Percentiles rank a stretch among this genome's conserved stretches.
Conservation (phyloP, 1,140 invertebrate genomes). For the Drosophila triauraria region DNA sequence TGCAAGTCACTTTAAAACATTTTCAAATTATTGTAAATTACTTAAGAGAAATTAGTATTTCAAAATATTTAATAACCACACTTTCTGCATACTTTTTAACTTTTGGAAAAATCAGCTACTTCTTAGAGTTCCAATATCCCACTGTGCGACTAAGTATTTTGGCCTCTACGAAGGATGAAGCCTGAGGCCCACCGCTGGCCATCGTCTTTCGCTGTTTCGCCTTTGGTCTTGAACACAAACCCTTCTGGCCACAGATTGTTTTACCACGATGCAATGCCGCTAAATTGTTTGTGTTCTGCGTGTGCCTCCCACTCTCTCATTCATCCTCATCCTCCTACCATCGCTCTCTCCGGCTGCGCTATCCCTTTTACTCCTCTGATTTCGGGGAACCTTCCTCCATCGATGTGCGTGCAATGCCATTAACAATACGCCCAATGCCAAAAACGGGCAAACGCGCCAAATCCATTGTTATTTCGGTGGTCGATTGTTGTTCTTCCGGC, state of each 20-base stretch:
- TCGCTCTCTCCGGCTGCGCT: background rate
- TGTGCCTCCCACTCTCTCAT: constrained; percentile 14
- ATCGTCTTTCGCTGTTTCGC: background rate
- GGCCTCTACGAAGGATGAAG: background rate
- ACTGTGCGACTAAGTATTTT: background rate
- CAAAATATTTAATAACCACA: no score
- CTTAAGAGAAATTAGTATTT: background rate
- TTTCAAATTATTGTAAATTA: background rate
- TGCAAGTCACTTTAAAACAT: background rate
- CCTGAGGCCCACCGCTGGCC: background rate
- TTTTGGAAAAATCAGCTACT: background rate
- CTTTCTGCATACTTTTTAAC: no score
- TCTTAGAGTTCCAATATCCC: background rate
- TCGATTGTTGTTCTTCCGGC: constrained; percentile 82
- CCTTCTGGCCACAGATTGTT: constrained; percentile 69
- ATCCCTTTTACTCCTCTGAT: constrained; percentile 15
- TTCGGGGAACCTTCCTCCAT: constrained; percentile 4
- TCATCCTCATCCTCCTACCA: no score
- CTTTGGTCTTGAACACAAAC: constrained; percentile 26
- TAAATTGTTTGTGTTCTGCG: constrained; percentile 75
- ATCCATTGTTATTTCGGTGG: constrained; percentile 82
- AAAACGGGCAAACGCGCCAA: constrained; percentile 78
- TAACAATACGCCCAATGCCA: constrained; percentile 83
- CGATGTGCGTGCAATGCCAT: constrained; percentile 67
- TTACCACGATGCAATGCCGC: constrained; percentile 71